Percentiles rank a stretch among this genome's conserved stretches.
Conservation (phyloP, 1,140 invertebrate genomes). For the Trachymyrmex cornetzi region DNA sequence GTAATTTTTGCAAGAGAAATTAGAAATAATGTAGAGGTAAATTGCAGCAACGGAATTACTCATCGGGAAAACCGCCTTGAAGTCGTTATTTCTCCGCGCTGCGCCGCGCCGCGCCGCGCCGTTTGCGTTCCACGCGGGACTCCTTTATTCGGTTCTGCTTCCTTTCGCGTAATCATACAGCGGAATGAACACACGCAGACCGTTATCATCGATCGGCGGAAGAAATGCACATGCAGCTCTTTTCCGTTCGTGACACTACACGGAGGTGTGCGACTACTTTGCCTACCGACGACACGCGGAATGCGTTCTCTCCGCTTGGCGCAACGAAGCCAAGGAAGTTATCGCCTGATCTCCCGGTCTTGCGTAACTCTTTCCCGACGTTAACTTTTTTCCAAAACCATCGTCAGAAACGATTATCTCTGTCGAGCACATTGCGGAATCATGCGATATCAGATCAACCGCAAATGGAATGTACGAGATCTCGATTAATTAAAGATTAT, state of each 20-base stretch:
- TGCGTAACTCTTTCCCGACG: neutral
- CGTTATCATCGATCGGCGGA: slow-evolving; percentile 59
- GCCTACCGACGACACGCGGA: slow-evolving; percentile 37
- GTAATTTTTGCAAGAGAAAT: neutral
- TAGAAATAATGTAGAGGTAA: neutral
- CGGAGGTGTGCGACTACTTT: slow-evolving; percentile 10
- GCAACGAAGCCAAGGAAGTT: slow-evolving; percentile 30
- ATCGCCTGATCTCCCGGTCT: slow-evolving; percentile 36
- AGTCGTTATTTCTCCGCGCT: slow-evolving; percentile 1
- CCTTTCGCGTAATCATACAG: slow-evolving; percentile 44
- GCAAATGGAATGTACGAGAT: neutral
- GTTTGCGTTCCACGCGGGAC: slow-evolving; percentile 3
- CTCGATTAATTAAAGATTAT: slow-evolving; percentile 19
- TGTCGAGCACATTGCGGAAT: neutral
- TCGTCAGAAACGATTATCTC: neutral
- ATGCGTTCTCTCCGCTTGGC: slow-evolving; percentile 52
- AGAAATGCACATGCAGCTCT: slow-evolving; percentile 45
- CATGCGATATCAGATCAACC: neutral
- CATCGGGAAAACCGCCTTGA: slow-evolving; percentile 18
- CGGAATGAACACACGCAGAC: slow-evolving; percentile 31
- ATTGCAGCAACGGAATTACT: slow-evolving; percentile 13
- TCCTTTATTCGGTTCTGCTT: slow-evolving; percentile 42
- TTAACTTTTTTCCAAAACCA: slow-evolving; percentile 16
- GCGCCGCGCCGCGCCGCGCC: neutral
- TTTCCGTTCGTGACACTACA: slow-evolving; percentile 43